Conservation (phyloP, 2,797 vertebrate genomes). For the Silurus aristotelis region DNA sequence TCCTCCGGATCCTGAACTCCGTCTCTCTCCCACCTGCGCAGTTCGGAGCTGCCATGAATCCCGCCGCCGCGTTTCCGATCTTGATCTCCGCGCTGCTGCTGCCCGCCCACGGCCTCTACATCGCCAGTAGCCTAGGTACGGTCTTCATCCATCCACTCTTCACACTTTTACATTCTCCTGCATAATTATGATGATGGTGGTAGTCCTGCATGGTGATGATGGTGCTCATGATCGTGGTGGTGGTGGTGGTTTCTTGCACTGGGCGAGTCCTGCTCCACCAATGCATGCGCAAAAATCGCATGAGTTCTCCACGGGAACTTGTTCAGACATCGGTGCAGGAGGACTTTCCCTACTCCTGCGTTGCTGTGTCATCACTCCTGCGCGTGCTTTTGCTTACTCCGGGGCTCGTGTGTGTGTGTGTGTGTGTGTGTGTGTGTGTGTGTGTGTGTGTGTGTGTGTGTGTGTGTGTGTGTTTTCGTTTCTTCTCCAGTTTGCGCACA, state of each 20-base stretch:
- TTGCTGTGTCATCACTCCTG: constrained; percentile 56
- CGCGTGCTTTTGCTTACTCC: neutral
- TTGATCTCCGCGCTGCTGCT: constrained; percentile 77
- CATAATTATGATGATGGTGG: neutral
- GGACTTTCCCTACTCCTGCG: constrained; percentile 36
- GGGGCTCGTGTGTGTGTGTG: neutral
- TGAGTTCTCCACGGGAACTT: constrained; percentile 42
- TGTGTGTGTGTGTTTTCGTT: neutral
- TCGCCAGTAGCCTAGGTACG: constrained; percentile 83
- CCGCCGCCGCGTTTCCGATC: constrained; percentile 77
- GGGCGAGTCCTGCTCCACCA: constrained; percentile 9
- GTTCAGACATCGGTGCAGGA: neutral
- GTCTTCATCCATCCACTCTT: constrained; percentile 1
- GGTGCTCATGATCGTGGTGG: neutral
- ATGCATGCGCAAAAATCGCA: constrained; percentile 21
- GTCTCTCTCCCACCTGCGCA: constrained; percentile 81
- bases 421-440: neutral
- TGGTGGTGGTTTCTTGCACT: constrained; percentile 7
- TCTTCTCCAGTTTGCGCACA: constrained; percentile 6
- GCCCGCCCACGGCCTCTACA: constrained; percentile 81
- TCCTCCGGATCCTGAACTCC: constrained; percentile 83
- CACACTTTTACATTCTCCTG: constrained; percentile 13
- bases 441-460: neutral
- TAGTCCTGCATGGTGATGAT: neutral
- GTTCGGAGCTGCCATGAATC: constrained; percentile 85